Percentiles rank a stretch among this genome's conserved stretches.
phyloP scores from a whole-genome alignment of 2,113 vertebrate species.

The Triplophysa dalaica region DNA sequence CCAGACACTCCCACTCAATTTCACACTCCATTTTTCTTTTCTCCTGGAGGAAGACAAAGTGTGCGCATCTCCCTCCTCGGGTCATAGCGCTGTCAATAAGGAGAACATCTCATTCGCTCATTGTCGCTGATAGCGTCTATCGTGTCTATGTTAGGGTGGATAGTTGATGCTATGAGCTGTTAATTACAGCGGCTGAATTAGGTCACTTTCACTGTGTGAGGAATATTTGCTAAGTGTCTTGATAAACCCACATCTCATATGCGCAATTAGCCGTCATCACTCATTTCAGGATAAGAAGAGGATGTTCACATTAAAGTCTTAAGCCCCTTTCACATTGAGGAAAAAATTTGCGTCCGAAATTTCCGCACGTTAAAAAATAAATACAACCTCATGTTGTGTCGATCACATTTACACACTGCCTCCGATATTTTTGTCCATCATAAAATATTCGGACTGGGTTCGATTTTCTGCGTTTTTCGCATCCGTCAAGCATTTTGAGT shows the following conservation, averaged over 20 bases:
- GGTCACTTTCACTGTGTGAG: not conserved
- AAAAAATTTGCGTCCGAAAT: too few relatives aligned
- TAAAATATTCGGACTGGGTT: too few relatives aligned
- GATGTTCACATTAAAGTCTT: too few relatives aligned
- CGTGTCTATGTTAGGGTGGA: not conserved
- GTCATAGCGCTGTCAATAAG: constrained; percentile 29
- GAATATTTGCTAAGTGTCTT: not conserved
- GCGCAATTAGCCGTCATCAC: too few relatives aligned
- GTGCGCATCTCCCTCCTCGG: constrained; percentile 8
- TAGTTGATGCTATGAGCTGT: not conserved
- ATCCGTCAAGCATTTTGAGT: too few relatives aligned
- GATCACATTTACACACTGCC: too few relatives aligned
- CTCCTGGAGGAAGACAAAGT: constrained; percentile 25
- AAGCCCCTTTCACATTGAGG: too few relatives aligned
- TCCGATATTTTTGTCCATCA: too few relatives aligned
- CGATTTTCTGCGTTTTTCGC: too few relatives aligned
- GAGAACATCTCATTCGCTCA: constrained; percentile 18
- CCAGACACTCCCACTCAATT: constrained; percentile 44
- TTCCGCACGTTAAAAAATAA: too few relatives aligned
- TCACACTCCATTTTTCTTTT: constrained; percentile 51
- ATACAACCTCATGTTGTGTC: too few relatives aligned
- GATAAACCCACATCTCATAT: not conserved
- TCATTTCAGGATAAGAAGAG: too few relatives aligned
- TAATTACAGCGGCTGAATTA: constrained; percentile 4
- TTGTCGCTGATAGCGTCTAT: constrained; percentile 20